These are phyloP conservation scores for Coracopsis vasa DNA, from an alignment of 2,113 vertebrate species.

Conservation along the genomic window DNA sequence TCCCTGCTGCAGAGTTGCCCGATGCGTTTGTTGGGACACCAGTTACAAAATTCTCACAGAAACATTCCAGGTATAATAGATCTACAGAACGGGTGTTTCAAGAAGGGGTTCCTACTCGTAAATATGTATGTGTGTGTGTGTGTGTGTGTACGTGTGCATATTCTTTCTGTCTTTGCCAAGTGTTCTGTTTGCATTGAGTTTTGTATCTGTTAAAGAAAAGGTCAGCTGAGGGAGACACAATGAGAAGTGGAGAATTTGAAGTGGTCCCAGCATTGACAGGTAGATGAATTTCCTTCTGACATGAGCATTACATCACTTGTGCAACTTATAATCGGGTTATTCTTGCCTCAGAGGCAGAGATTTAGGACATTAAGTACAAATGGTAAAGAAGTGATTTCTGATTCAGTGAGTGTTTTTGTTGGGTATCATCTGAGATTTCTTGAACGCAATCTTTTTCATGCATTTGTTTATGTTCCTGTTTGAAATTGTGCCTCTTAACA, in stretches of 20 bases:
- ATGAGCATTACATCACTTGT: neutral
- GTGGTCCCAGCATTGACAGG: neutral
- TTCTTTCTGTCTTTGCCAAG: neutral
- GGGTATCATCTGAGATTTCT: neutral
- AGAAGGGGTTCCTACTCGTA: neutral
- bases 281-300: neutral
- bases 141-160: rapidly evolving
- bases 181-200: neutral
- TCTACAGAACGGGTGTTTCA: neutral
- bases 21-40: slow-evolving; percentile 90
- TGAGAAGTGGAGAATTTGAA: neutral
- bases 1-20: slow-evolving; percentile 52
- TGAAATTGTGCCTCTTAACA: slow-evolving; percentile 39
- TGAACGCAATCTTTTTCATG: neutral
- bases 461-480: neutral
- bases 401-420: neutral
- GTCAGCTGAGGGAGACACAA: neutral
- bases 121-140: rapidly evolving
- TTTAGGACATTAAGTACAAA: neutral
- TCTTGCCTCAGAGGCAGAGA: neutral
- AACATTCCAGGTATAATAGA: slow-evolving; percentile 83
- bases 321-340: neutral
- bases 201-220: neutral
- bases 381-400: neutral
- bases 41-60: slow-evolving; percentile 77